phyloP scores from a whole-genome alignment of 2,113 vertebrate genomes.

The Neodontobutis hainanensis region DNA sequence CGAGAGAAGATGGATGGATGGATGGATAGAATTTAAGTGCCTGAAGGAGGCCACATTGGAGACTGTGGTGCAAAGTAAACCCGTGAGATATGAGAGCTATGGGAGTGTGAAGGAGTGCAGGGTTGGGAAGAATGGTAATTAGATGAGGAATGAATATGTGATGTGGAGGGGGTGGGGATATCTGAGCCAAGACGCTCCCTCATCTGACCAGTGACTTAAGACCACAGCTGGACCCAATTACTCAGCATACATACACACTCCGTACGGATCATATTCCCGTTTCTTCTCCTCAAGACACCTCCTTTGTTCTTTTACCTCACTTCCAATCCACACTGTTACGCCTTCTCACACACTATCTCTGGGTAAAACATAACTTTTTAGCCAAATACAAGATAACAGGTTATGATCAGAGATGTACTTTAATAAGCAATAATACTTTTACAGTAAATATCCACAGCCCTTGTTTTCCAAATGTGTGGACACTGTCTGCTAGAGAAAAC shows the following conservation, averaged over 20 bases:
- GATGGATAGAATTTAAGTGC: too few relatives aligned
- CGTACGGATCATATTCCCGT: conserved; percentile 58
- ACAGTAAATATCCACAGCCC: conserved; percentile 17
- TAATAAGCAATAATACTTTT: conserved; percentile 1
- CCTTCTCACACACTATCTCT: conserved; percentile 30
- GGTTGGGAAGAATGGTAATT: conserved; percentile 51
- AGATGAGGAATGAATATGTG: conserved; percentile 71
- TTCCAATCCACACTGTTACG: conserved; percentile 35
- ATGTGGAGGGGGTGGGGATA: conserved; percentile 59
- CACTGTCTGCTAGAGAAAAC: conserved; percentile 72
- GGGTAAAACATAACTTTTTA: not conserved
- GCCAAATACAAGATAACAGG: not conserved
- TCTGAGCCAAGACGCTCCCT: conserved; percentile 65
- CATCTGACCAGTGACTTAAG: conserved; percentile 75
- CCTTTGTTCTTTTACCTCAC: conserved; percentile 36
- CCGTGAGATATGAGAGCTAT: conserved; percentile 28
- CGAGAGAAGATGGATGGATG: too few relatives aligned
- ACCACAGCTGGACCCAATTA: conserved; percentile 80
- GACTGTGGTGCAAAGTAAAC: conserved; percentile 24
- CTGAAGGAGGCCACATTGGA: conserved; percentile 1
- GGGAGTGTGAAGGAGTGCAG: conserved; percentile 32
- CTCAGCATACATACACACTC: conserved; percentile 17
- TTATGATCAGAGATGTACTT: conserved; percentile 1
- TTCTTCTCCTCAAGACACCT: conserved; percentile 45
- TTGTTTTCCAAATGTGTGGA: conserved; percentile 52